Conservation (phyloP, 2,797 vertebrate species). For the Scolopax bukidnonensis region DNA sequence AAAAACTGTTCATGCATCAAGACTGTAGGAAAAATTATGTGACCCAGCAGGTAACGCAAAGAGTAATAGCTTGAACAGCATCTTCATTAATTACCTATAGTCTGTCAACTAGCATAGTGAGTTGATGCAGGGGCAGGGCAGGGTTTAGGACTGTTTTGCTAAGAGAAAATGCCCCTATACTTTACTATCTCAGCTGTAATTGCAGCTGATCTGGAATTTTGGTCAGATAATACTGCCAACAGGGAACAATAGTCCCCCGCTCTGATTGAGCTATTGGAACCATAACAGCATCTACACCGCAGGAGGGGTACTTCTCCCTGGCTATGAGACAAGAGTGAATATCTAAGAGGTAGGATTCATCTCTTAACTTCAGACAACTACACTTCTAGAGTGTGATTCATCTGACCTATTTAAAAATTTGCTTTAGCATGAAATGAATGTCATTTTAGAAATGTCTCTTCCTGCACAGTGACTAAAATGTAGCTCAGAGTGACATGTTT, state of each 20-base stretch:
- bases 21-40: not conserved
- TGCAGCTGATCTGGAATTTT: not conserved
- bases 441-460: not conserved
- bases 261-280: not conserved
- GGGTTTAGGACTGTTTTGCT: not conserved
- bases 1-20: not conserved
- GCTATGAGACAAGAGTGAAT: not conserved
- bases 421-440: not conserved
- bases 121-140: not conserved
- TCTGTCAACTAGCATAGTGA: not conserved
- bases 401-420: not conserved
- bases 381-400: not conserved
- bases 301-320: not conserved
- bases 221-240: not conserved
- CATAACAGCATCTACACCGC: not conserved
- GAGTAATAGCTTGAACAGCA: not conserved
- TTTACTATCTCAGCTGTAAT: not conserved
- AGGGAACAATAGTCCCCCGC: not conserved
- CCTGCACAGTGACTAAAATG: not conserved
- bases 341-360: not conserved
- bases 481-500: not conserved
- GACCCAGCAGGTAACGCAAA: not conserved
- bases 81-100: not conserved
- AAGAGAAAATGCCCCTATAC: not conserved
- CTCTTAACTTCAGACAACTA: not conserved